These are phyloP conservation scores for Haliclystus octoradiatus DNA, from an alignment of 30 jellyfish, hydroid and myxozoan species.

Conservation along the genomic window DNA sequence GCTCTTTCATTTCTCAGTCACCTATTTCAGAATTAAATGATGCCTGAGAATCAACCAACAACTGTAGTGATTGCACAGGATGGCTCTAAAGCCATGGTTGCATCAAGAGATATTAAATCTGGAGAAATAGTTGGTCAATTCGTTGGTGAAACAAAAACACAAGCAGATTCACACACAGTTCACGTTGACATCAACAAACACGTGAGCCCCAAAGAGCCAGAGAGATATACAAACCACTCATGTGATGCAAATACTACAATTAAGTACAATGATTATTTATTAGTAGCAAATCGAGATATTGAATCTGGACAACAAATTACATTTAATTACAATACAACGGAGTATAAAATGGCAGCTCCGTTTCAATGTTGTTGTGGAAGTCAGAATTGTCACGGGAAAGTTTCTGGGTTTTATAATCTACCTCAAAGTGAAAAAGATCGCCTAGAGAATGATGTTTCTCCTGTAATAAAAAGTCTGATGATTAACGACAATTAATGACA, in stretches of 20 bases:
- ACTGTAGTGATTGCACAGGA: neutral
- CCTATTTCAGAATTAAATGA: no score
- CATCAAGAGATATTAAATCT: neutral
- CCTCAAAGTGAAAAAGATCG: no score
- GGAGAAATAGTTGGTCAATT: neutral
- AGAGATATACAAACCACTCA: conserved; percentile 5
- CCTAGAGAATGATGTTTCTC: no score
- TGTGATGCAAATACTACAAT: conserved; percentile 7
- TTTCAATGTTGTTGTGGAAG: conserved; percentile 1
- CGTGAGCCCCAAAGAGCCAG: neutral
- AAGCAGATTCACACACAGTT: neutral
- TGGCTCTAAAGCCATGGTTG: neutral
- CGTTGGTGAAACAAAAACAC: neutral
- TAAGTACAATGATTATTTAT: neutral
- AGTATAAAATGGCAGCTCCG: neutral
- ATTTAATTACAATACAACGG: conserved; percentile 7
- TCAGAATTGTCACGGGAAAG: neutral
- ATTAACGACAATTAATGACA: no score
- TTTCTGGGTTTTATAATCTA: neutral
- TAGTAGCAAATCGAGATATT: conserved; percentile 2
- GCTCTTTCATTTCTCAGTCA: no score
- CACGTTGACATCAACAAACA: neutral
- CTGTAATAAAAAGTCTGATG: no score
- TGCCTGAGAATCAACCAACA: neutral
- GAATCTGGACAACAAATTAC: neutral